Base-by-base conservation (phyloP, 2,888 invertebrate species). In the Drosophila lutescens region DNA sequence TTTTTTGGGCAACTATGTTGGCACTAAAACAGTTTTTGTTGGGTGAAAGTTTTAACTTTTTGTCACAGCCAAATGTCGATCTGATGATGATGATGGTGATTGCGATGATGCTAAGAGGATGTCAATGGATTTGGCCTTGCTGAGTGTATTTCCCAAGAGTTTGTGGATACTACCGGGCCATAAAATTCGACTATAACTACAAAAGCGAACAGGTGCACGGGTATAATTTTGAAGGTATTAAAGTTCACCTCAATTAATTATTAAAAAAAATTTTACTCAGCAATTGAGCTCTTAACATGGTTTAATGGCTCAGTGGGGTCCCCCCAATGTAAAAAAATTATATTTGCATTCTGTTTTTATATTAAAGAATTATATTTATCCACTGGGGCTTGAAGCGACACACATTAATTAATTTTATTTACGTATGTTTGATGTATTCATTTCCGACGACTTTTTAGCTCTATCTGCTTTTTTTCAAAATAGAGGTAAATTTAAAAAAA, bases 1-100 rank as follows among this genome's bases (percentile, higher is more conserved):
- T 30, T 32, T 23, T 46, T 50, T 9, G 32, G 61, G 40, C 41
- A 78, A 78, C 74, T 74, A 79, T 72, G 44, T 12, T 15, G 3
- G 47, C 12, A 17, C 47, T 32, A 32, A 47, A 47, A 17, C 47
- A 0, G 13, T 67, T 59, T 49, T 50, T 38, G 43, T 46, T 46
- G 32, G n/a, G 9, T 43, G 10, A 66, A 56, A 71, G 56, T 62
- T 62, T 63, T 41, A 63, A 69, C 51, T 70, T 67, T 49, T 74
- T 51, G 55, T 50, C 73, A 66, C 32, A 53, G 60, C 30, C 61
- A 46, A 68, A 73, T 74, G 57, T 44, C 20, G n/a, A 41, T 30
- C 38, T 55, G 62, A 51, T 53, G 44, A 44, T 55, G 62, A 51
- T 67, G 53, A 53, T 41, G 46, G 40, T 40, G 26, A 46, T 51